Evolutionary conservation across 2,888 invertebrate genomes (phyloP), one percentile per base, ranked within the genome.

Genomic region (Aphodius granarius): DNA sequence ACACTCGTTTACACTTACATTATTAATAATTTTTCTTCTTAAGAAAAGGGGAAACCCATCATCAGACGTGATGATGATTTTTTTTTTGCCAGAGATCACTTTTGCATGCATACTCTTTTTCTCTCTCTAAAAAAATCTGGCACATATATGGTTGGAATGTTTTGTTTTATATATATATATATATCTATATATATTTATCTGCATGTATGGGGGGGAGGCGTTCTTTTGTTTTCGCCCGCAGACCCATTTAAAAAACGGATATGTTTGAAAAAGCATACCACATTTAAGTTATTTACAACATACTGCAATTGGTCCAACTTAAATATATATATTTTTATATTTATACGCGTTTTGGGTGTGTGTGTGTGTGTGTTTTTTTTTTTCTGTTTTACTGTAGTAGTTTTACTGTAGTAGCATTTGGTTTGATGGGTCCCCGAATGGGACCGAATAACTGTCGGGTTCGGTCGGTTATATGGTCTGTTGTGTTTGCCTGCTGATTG

Each of bases 141-240:
- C 90, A 90, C 90, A 89, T 90, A 89, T 88, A 89, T 89, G 90
- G 89, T 90, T 90, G 90, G 90, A 90, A 90, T 90, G 90, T 90
- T 89, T 88, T 84, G 86, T 88, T 87, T 85, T 63, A 74, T 18
- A 66, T 66, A 66, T 73, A 17, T 72, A 20, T 63, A 63, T 21
- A 20, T 22, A 13, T 63, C 22, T 20, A 19, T 68, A 68, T 68
- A 68, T 68, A 68, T 15, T 68, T 72, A 6, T 73, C n/a, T 63
- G 66, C 15, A 16, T 66, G n/a, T 2, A n/a, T 72, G 17, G 16
- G 16, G 18, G 68, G n/a, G 20, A 21, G 20, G 20, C 19, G 20
- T 68, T 5, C n/a, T 22, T 72, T 71, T 63, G 66, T 75, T 68
- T 68, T 68, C 71, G 17, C 72, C 68, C 43, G 43, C 43, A 43